A percentile compares a stretch with the other conserved stretches of the same genome.
Evolutionary conservation across 2,888 invertebrate genomes (phyloP).

Genomic region (Elegia similella): DNA sequence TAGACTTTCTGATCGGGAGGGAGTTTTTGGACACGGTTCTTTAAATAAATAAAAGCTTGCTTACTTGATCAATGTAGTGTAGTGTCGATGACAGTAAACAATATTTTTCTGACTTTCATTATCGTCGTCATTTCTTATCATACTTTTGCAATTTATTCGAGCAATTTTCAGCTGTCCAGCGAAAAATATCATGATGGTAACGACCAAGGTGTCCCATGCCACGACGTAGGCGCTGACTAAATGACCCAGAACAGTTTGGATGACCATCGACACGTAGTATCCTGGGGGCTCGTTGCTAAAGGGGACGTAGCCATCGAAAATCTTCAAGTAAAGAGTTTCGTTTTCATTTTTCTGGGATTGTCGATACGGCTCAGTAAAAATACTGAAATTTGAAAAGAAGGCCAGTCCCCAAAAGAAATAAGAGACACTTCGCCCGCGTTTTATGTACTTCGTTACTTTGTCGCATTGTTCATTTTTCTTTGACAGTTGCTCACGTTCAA

Average conservation of each 20-base stretch:
- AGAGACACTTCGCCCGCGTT: constrained; percentile 43
- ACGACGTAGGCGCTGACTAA: constrained; percentile 51
- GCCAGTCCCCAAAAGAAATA: constrained; percentile 53
- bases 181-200: constrained; percentile 60
- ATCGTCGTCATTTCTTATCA: constrained; percentile 29
- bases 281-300: constrained; percentile 49
- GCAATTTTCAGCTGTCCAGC: constrained; percentile 56
- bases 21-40: too few species aligned
- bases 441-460: constrained; percentile 41
- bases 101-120: constrained; percentile 45
- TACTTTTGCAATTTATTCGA: constrained; percentile 37
- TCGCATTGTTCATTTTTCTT: constrained; percentile 31
- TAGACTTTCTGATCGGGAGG: too few species aligned
- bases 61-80: constrained; percentile 35
- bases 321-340: constrained; percentile 46
- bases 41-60: neutral
- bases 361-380: constrained; percentile 54
- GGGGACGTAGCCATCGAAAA: constrained; percentile 57
- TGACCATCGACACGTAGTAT: constrained; percentile 50
- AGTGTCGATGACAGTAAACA: constrained; percentile 46
- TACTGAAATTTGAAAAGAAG: constrained; percentile 47
- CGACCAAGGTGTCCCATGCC: constrained; percentile 55
- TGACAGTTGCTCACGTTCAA: constrained; percentile 42
- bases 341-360: constrained; percentile 46
- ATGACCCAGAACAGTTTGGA: constrained; percentile 51